Evolutionary conservation across 2,113 vertebrate genomes (phyloP), one percentile per base, ranked within the genome.

Genomic region (Dendrocopos noguchii): DNA sequence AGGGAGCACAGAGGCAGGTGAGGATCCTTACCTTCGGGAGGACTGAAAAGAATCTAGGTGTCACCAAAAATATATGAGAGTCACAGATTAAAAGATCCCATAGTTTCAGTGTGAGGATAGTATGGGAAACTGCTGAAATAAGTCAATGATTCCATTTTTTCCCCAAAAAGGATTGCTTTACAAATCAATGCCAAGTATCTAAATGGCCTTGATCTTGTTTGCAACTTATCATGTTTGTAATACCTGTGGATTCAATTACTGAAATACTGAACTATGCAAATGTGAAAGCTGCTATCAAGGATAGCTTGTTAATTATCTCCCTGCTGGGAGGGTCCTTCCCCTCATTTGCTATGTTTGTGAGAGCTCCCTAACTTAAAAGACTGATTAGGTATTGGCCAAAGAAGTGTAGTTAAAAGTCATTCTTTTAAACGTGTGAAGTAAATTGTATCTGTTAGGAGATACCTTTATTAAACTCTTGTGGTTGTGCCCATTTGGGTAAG

Each of bases 1-100:
- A 47, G 88, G 63, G 42, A 90, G 46, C 7, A 17, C 71, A 1
- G 97, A 97, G 20, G 44, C 80, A 0, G 96, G 93, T 5, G 96
- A 97, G 6, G 98, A 98, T 68, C 97, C 98, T 71, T 98, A 98
- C 91, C 97, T 98, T 60, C 97, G 98, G 4, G 98, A 98, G 91
- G 98, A 98, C 34, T 98, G 95, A 98, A 29, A 53, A 34, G 72
- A 84, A 61, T n/a, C 84, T 6, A 8, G 8, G 5, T 14, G 19
- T 55, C 34, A n/a, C 73, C 8, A 1, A 12, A 39, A 56, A 63
- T 25, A 31, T 1, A 13, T 22, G 25, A 21, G 18, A 63, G n/a
- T 84, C 67, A 8, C 55, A 47, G 7, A 25, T 27, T 12, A 33
- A 72, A 70, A 28, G 42, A n/a, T 90, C 72, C 53, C 33, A 55